phyloP scores from a whole-genome alignment of 2,797 vertebrate genomes.

The Enteromius mattozi region DNA sequence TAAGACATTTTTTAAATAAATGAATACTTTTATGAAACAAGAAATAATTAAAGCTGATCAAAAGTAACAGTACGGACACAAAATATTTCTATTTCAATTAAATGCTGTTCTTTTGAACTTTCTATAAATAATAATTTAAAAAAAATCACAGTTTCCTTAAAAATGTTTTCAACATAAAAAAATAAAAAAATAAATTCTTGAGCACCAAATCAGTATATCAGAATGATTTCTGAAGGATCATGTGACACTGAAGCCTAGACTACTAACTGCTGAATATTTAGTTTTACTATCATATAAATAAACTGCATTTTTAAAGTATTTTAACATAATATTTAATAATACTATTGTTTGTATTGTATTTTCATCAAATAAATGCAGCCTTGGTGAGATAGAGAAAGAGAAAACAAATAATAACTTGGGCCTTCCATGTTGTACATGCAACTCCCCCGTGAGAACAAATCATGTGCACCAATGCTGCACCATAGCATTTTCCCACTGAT shows the following conservation, averaged over 20 bases:
- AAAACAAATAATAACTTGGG: background rate
- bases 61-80: background rate
- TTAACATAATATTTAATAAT: background rate
- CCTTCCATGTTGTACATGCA: background rate
- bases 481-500: slow-evolving; percentile 61
- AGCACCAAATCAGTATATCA: background rate
- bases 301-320: background rate
- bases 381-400: background rate
- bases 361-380: background rate
- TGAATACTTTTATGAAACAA: background rate
- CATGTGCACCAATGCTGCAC: background rate
- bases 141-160: background rate
- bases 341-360: background rate
- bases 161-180: background rate
- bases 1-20: background rate
- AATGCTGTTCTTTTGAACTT: background rate
- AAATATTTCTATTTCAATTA: background rate
- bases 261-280: background rate
- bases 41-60: background rate
- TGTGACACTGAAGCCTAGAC: background rate
- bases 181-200: background rate
- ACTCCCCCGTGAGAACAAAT: background rate
- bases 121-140: background rate
- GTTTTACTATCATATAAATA: background rate
- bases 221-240: background rate